A percentile compares a stretch with the other conserved stretches of the same genome.
These are phyloP conservation scores for Drosophila meridiana DNA, from an alignment of 2,888 invertebrate species.

Conservation along the genomic window DNA sequence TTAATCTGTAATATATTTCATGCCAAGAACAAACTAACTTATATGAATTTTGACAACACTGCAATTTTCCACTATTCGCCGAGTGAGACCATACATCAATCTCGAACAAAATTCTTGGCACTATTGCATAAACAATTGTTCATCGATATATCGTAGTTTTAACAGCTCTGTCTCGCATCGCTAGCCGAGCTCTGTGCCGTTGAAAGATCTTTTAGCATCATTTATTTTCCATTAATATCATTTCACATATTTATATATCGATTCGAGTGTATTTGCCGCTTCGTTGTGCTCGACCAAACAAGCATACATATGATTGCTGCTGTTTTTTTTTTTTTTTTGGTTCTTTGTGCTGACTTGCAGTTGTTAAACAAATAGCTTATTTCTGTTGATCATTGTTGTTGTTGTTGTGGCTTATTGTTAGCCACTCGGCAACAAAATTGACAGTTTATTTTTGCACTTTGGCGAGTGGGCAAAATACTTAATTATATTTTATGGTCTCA, in stretches of 20 bases:
- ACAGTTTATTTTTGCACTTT: constrained; percentile 78
- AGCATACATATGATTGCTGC: constrained; percentile 7
- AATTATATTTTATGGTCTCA: constrained; percentile 75
- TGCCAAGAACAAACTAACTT: too few species aligned
- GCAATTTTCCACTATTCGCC: too few species aligned
- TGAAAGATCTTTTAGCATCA: background rate
- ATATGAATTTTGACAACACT: too few species aligned
- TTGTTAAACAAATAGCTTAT: constrained; percentile 81
- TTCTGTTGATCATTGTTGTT: constrained; percentile 46
- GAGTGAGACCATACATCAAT: too few species aligned
- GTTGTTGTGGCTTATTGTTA: constrained; percentile 69
- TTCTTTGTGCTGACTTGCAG: constrained; percentile 75
- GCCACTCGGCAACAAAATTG: constrained; percentile 71
- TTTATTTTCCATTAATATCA: background rate
- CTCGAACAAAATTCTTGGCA: background rate
- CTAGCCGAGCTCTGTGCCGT: background rate
- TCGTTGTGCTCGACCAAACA: constrained; percentile 11
- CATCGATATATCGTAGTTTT: background rate
- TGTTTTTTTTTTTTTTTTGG: constrained; percentile 5
- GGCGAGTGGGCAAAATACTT: constrained; percentile 51
- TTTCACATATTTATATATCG: background rate
- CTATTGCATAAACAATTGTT: background rate
- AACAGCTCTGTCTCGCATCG: fast-evolving
- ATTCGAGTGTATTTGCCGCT: constrained; percentile 17
- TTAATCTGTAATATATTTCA: too few species aligned